These are phyloP conservation scores for Hipposideros armiger DNA, from an alignment of 2,113 vertebrate species.

Conservation along the genomic window DNA sequence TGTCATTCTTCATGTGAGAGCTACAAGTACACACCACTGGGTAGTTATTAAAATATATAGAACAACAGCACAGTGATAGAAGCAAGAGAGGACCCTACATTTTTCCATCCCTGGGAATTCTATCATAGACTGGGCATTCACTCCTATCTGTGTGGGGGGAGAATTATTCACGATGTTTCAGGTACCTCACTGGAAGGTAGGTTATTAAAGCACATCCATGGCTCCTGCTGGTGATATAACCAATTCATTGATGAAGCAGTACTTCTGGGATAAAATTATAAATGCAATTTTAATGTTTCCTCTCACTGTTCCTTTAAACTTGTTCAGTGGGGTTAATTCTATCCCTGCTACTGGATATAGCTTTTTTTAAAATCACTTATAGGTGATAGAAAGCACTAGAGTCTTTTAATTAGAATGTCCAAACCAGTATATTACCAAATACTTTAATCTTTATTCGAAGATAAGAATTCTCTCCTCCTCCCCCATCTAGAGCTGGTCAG, in stretches of 20 bases:
- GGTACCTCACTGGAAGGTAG: not conserved
- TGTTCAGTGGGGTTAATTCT: not conserved
- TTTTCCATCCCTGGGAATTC: not conserved
- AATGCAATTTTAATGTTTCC: not conserved
- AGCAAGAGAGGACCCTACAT: not conserved
- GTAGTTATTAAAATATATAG: not conserved
- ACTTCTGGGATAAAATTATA: not conserved
- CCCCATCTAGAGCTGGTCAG: not conserved
- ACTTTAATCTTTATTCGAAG: not conserved
- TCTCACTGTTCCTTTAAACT: not conserved
- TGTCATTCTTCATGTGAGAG: not conserved
- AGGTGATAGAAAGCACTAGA: not conserved
- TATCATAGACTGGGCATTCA: not conserved
- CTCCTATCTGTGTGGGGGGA: not conserved
- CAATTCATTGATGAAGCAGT: not conserved
- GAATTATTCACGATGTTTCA: not conserved
- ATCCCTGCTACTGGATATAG: not conserved
- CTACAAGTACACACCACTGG: not conserved
- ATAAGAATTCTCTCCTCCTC: not conserved
- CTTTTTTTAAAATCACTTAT: not conserved
- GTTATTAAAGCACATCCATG: not conserved
- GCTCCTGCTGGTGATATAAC: not conserved
- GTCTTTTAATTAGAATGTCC: not conserved
- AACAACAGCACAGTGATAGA: not conserved
- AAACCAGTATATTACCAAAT: not conserved